Percentiles rank a stretch among this genome's conserved stretches.
phyloP scores from a whole-genome alignment of 1,140 invertebrate genomes.

The Protaetia brevitarsis region DNA sequence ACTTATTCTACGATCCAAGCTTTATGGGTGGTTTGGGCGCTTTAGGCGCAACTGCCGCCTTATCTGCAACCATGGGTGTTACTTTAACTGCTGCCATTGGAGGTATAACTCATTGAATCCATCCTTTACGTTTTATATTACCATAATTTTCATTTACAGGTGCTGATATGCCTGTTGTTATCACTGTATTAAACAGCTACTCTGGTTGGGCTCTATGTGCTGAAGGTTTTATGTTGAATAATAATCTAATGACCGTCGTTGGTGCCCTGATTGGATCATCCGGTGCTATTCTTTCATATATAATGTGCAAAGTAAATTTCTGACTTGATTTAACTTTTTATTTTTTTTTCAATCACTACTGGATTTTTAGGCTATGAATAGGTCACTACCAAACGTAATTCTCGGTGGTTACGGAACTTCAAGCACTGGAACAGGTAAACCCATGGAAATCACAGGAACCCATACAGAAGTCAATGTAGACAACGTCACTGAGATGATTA shows the following conservation, averaged over 20 bases:
- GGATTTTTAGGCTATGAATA: constrained; percentile 77
- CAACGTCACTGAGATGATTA: constrained; percentile 72
- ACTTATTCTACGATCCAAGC: constrained; percentile 64
- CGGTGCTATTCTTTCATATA: constrained; percentile 89
- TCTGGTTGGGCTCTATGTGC: constrained; percentile 83
- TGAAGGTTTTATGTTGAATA: constrained; percentile 92
- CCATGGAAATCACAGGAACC: constrained; percentile 75
- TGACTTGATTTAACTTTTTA: neutral
- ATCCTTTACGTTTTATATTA: neutral
- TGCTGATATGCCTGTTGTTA: constrained; percentile 92
- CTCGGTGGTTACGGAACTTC: constrained; percentile 82
- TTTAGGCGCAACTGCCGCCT: constrained; percentile 68
- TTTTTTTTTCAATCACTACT: neutral
- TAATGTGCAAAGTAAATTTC: constrained; percentile 81
- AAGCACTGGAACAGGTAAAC: constrained; percentile 65
- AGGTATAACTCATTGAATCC: constrained; percentile 45
- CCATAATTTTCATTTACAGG: constrained; percentile 54
- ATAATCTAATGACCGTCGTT: constrained; percentile 88
- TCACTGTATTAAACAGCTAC: constrained; percentile 85
- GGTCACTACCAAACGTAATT: constrained; percentile 85
- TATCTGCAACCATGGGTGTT: constrained; percentile 77
- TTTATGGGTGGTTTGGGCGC: constrained; percentile 64
- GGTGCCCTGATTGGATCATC: constrained; percentile 88
- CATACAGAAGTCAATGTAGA: constrained; percentile 81
- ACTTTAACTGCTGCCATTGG: constrained; percentile 87